Percentiles rank a stretch among this genome's conserved stretches.
Conservation (phyloP, 2,797 vertebrate species). For the Notolepis coatsorum region DNA sequence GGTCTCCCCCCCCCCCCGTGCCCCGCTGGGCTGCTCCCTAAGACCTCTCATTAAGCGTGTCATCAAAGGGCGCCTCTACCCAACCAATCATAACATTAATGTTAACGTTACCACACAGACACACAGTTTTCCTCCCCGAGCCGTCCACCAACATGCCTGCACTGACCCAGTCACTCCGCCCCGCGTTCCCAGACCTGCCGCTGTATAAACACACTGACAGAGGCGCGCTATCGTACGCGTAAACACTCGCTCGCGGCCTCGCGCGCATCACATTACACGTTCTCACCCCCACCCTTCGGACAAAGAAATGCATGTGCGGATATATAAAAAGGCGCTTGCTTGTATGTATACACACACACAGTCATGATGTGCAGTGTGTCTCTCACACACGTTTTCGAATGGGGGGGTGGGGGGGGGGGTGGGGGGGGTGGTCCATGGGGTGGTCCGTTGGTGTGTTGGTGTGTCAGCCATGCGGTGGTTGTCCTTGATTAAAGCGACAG, state of each 20-base stretch:
- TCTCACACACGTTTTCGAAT: slow-evolving; percentile 4
- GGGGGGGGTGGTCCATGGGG: too few relatives aligned
- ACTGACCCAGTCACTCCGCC: slow-evolving; percentile 58
- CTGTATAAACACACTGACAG: slow-evolving; percentile 64
- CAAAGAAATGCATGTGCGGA: neutral
- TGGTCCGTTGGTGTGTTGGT: too few relatives aligned
- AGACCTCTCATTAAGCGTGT: slow-evolving; percentile 96
- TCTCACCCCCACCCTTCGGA: too few relatives aligned
- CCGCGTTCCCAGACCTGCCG: slow-evolving; percentile 51
- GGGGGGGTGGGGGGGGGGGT: slow-evolving; percentile 81
- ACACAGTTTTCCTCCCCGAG: slow-evolving; percentile 86
- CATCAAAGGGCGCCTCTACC: slow-evolving; percentile 91
- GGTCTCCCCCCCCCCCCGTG: slow-evolving; percentile 86
- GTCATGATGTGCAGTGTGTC: neutral
- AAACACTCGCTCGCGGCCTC: neutral
- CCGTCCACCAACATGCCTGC: slow-evolving; percentile 93
- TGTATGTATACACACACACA: neutral
- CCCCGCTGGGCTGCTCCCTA: slow-evolving; percentile 88
- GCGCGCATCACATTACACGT: too few relatives aligned
- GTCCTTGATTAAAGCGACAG: slow-evolving; percentile 95
- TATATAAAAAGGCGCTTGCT: neutral
- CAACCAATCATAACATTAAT: slow-evolving; percentile 95
- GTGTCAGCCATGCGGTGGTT: slow-evolving; percentile 88
- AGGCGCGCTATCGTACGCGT: slow-evolving; percentile 22
- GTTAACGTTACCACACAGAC: slow-evolving; percentile 95